Evolutionary conservation across 2,797 vertebrate genomes (phyloP), one percentile per base, ranked within the genome.

Genomic region (Perodicticus potto): DNA sequence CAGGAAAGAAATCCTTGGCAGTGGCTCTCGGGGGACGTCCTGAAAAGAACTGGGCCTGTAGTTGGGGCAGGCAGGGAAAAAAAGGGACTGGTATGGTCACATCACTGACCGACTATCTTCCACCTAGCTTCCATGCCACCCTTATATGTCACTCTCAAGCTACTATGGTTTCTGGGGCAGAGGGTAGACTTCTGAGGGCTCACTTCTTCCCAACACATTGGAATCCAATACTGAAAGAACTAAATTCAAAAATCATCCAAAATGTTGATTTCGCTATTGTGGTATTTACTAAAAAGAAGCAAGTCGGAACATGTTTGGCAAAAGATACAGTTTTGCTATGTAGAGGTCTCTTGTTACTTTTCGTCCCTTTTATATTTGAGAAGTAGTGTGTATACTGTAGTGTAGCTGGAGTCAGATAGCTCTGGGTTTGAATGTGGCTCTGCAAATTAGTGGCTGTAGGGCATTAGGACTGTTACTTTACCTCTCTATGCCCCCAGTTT

Each of bases 211-310:
- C 27, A 63, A 70, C 69, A 12, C 73, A 40, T 55, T 83, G 86
- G 90, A 91, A 94, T 45, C 29, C 13, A 14, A 11, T 67, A 86
- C 80, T 77, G n/a, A 92, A 91, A 78, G 40, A 89, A 89, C 45
- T 77, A 80, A 96, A 27, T 94, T 95, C 67, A 77, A 92, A 93
- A 86, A 69, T 88, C 67, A 49, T 70, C 57, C 53, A 83, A 88
- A 92, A 86, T 10, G 4, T 89, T 37, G 55, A 82, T 86, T 92
- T 88, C 95, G 43, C 43, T 69, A 29, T 12, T 72, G 19, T 87
- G 61, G 32, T 63, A 61, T 77, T 89, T 93, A 40, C 55, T 73
- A 40, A 45, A 84, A 81, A 92, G 70, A 93, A 92, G n/a, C 7
- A 40, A 23, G 3, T 86, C 89, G 93, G 65, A 32, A 67, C 7